phyloP scores from a whole-genome alignment of 2,888 invertebrate genomes.

The Eremobia ochroleuca region DNA sequence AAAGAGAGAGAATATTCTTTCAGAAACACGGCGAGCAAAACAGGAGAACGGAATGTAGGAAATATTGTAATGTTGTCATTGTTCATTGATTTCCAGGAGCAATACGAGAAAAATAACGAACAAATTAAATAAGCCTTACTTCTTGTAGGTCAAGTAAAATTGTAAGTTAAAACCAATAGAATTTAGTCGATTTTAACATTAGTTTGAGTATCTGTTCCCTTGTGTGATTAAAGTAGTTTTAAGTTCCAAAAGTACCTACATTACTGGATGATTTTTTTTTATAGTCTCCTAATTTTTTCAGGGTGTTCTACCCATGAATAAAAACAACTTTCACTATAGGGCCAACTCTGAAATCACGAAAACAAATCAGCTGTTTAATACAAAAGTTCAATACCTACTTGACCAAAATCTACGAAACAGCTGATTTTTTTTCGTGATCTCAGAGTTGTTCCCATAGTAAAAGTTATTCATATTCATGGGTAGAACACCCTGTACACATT shows the following conservation, averaged over 20 bases:
- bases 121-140: constrained; percentile 39
- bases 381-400: too few relatives aligned
- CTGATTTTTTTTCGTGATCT: too few relatives aligned
- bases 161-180: constrained; percentile 42
- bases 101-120: constrained; percentile 41
- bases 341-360: too few relatives aligned
- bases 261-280: too few relatives aligned
- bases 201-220: constrained; percentile 19
- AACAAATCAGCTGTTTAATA: too few relatives aligned
- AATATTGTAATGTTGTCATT: constrained; percentile 38
- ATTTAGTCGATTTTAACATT: constrained; percentile 11
- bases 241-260: not conserved
- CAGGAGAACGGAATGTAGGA: constrained; percentile 1
- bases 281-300: too few relatives aligned
- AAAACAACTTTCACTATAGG: too few relatives aligned
- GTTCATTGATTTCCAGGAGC: constrained; percentile 42
- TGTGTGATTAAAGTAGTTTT: constrained; percentile 20
- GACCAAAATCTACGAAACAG: too few relatives aligned
- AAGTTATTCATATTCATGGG: too few relatives aligned
- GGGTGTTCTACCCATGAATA: too few relatives aligned
- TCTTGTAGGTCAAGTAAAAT: constrained; percentile 66
- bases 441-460: too few relatives aligned
- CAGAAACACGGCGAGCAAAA: not conserved
- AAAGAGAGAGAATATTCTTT: not conserved
- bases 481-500: too few relatives aligned